Evolutionary conservation across 2,113 vertebrate genomes (phyloP).

Genomic region (Pteruthius melanotis): DNA sequence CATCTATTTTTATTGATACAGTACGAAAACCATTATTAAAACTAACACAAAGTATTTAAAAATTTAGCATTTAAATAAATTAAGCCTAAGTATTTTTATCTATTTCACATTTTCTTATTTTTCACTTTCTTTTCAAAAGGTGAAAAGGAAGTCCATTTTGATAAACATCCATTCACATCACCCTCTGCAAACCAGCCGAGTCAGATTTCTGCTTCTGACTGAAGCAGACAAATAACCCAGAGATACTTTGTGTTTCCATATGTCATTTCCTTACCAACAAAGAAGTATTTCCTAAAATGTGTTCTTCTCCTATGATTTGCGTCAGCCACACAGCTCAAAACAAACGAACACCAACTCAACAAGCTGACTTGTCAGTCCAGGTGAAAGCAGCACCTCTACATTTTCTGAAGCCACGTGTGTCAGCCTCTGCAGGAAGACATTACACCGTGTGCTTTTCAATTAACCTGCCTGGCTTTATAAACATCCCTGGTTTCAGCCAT

Average conservation of each 20-base stretch:
- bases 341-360: not conserved
- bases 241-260: not conserved
- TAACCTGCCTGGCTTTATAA: slow-evolving; percentile 71
- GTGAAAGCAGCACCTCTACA: not conserved
- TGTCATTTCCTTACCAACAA: slow-evolving; percentile 62
- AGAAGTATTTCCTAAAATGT: slow-evolving; percentile 51
- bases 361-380: slow-evolving; percentile 12
- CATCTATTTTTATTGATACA: not conserved
- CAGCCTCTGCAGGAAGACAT: slow-evolving; percentile 53
- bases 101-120: not conserved
- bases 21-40: not conserved
- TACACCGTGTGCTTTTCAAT: slow-evolving; percentile 58
- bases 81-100: not conserved
- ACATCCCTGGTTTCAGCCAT: slow-evolving; percentile 41
- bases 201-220: not conserved
- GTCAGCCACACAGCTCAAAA: slow-evolving; percentile 51
- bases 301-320: slow-evolving; percentile 19
- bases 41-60: not conserved
- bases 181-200: not conserved
- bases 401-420: slow-evolving; percentile 41
- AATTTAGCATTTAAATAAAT: not conserved
- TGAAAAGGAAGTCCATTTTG: not conserved
- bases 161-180: not conserved
- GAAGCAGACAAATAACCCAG: not conserved
- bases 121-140: not conserved